These are phyloP conservation scores for Stegostoma tigrinum DNA, from an alignment of 2,113 vertebrate species.

Conservation along the genomic window DNA sequence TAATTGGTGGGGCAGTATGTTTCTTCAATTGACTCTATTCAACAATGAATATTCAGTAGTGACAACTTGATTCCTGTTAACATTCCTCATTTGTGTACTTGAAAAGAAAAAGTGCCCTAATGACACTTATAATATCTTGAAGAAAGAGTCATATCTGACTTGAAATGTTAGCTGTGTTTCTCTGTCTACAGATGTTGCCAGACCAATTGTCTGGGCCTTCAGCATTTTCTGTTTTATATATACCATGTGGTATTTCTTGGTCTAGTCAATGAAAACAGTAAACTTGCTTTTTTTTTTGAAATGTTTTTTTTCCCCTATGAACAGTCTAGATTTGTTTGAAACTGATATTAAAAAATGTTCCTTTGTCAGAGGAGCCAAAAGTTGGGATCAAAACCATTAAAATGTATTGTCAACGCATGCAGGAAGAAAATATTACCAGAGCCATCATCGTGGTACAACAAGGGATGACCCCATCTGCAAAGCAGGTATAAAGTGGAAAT, in stretches of 20 bases:
- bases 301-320: background rate
- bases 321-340: background rate
- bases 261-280: background rate
- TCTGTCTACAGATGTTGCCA: too few relatives aligned
- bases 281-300: background rate
- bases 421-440: constrained; percentile 94
- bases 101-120: too few relatives aligned
- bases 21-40: too few relatives aligned
- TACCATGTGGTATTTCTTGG: background rate
- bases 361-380: constrained; percentile 81
- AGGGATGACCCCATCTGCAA: constrained; percentile 95
- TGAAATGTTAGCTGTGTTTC: too few relatives aligned
- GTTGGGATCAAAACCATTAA: constrained; percentile 98
- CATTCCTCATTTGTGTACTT: too few relatives aligned
- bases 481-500: constrained; percentile 67
- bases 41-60: too few relatives aligned
- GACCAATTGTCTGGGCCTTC: too few relatives aligned
- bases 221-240: too few relatives aligned
- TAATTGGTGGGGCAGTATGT: background rate
- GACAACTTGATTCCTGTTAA: too few relatives aligned
- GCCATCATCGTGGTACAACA: constrained; percentile 95
- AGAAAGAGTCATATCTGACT: too few relatives aligned
- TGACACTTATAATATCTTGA: too few relatives aligned
- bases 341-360: background rate
- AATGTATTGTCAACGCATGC: constrained; percentile 97